A percentile compares a stretch with the other conserved stretches of the same genome.
phyloP scores from a whole-genome alignment of 2,113 vertebrate species.

The Arenaria interpres region DNA sequence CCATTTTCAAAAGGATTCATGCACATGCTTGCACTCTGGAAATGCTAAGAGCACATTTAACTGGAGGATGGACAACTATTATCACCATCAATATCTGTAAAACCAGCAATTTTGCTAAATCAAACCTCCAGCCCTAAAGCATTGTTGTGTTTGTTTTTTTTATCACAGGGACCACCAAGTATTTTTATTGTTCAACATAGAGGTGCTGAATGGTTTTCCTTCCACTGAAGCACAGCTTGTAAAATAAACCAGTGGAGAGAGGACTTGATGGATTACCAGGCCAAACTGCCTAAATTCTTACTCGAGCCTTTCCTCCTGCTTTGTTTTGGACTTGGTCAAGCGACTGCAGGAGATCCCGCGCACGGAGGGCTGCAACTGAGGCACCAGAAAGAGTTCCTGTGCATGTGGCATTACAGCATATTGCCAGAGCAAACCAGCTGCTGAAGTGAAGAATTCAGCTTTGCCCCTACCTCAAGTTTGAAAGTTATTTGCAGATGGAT shows the following conservation, averaged over 20 bases:
- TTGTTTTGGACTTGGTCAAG: background rate
- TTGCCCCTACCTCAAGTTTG: background rate
- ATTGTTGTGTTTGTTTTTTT: background rate
- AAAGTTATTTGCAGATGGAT: background rate
- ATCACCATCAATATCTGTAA: background rate
- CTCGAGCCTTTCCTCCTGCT: background rate
- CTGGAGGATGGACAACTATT: background rate
- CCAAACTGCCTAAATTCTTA: background rate
- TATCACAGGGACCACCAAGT: background rate
- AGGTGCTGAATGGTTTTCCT: background rate
- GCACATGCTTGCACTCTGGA: background rate
- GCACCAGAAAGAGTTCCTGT: background rate
- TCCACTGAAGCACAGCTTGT: background rate
- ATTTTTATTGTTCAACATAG: background rate
- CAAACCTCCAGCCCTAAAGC: background rate
- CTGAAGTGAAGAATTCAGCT: background rate
- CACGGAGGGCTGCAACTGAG: background rate
- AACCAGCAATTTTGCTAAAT: background rate
- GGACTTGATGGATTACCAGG: background rate
- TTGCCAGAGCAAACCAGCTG: background rate
- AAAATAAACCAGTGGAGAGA: background rate
- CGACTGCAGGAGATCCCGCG: background rate
- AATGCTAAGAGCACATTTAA: background rate
- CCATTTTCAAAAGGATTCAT: background rate
- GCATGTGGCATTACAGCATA: too few species aligned